Evolutionary conservation across 2,113 vertebrate species (phyloP), one percentile per base, ranked within the genome.

Genomic region (Elgaria multicarinata): DNA sequence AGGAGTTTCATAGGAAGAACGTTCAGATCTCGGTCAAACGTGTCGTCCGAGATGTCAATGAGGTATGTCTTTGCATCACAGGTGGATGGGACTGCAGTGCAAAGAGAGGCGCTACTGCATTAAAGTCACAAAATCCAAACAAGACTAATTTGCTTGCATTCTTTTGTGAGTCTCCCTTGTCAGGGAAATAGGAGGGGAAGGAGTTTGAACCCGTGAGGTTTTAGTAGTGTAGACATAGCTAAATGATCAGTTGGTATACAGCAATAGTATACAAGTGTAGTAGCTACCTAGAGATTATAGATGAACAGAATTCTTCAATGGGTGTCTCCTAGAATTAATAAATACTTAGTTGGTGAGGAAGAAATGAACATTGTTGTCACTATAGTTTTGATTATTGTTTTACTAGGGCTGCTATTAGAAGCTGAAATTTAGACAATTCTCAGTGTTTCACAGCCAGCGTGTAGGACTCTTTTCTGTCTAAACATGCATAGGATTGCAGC

Each of bases 31-130:
- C 82, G 74, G 90, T 92, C n/a, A 96, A 89, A 67, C 96, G 97
- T 66, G 79, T 98, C 42, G 86, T 97, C 78, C 96, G 93, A 6
- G 78, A 92, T 5, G 85, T 96, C 28, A 94, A 95, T 76, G 96
- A 98, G 97, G 98, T 99, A 92, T 87, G 95, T 95, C 86, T 50
- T 20, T 87, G 50, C 85, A 0, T 26, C 4, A 67, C 3, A 33
- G 44, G 1, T 36, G 4, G 53, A 62, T 82, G 39, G 31, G 42
- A 83, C 39, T 74, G 1, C 6, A 53, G n/a, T 6, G 31, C 36
- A 33, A 44, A 44, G 28, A 67, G 42, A 83, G 39, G 39, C 46
- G 39, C 74, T 46, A 2, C 4, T 42, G 55, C 14, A 36, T 67
- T 64, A 31, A 1, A 26, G 1, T 33, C 44, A 39, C 6, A 64